These are phyloP conservation scores for Melanotaenia trifasciata DNA, from an alignment of 2,797 vertebrate species.

Conservation along the genomic window DNA sequence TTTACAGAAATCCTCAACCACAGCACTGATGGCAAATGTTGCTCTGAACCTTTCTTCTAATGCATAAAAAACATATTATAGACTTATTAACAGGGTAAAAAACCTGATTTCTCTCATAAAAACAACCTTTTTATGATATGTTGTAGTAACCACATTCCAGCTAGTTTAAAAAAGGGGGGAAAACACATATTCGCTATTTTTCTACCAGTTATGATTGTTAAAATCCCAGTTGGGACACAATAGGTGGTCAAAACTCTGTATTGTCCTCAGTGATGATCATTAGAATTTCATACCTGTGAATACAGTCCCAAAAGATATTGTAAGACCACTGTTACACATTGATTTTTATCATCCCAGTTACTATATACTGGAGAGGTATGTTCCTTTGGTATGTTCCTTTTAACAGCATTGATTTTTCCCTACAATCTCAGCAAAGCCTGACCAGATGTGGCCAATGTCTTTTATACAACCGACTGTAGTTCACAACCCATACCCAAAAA, in stretches of 20 bases:
- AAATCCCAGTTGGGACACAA: background rate
- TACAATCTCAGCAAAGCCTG: conserved; percentile 1
- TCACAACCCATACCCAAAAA: background rate
- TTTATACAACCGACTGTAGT: background rate
- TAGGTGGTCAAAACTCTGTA: background rate
- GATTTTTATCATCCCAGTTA: background rate
- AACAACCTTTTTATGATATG: background rate
- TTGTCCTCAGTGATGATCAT: background rate
- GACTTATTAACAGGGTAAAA: too few species aligned
- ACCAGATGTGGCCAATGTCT: background rate
- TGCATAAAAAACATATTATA: too few species aligned
- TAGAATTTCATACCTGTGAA: background rate
- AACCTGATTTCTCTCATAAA: background rate
- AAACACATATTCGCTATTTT: background rate
- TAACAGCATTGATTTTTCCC: background rate
- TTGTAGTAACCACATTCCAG: background rate
- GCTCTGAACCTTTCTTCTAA: background rate
- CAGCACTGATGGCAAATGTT: background rate
- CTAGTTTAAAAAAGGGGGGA: background rate
- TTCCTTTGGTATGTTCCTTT: background rate
- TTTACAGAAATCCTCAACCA: background rate
- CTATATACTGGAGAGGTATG: background rate
- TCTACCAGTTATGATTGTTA: background rate
- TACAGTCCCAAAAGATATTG: background rate
- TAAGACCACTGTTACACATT: background rate